These are phyloP conservation scores for Ferdinandea cuprea DNA, from an alignment of 2,888 invertebrate genomes.

Conservation along the genomic window DNA sequence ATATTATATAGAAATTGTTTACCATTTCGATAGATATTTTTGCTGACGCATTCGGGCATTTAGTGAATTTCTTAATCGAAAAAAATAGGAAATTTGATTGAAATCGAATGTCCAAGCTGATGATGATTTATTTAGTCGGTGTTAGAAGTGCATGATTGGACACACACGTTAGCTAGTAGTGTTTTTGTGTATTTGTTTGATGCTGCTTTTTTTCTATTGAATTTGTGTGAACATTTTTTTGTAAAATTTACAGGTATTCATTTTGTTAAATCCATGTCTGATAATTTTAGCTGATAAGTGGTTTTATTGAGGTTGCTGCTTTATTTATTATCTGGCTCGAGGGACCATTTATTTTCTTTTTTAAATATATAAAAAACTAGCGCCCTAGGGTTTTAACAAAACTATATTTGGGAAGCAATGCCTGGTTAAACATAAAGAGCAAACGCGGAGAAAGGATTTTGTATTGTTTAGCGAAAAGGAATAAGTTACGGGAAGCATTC, in stretches of 20 bases:
- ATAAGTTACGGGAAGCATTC: too few species aligned
- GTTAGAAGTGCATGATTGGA: conserved; percentile 39
- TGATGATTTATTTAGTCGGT: conserved; percentile 50
- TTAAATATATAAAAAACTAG: too few species aligned
- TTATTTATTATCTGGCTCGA: neutral
- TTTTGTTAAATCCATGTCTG: conserved; percentile 1
- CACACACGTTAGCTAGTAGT: conserved; percentile 1
- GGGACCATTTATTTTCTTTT: neutral
- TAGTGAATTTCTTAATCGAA: conserved; percentile 23
- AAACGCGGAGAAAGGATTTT: too few species aligned
- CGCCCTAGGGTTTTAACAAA: too few species aligned
- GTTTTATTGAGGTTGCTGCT: neutral
- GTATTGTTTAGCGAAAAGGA: too few species aligned
- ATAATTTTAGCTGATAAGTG: neutral
- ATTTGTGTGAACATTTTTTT: conserved; percentile 6
- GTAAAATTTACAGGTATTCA: neutral
- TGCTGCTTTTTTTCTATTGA: neutral
- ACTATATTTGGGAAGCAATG: too few species aligned
- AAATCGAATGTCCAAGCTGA: conserved; percentile 40
- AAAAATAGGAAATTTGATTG: conserved; percentile 30
- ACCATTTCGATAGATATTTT: conserved; percentile 7
- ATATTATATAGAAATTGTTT: conserved; percentile 16
- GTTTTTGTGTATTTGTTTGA: conserved; percentile 4
- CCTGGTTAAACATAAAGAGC: too few species aligned
- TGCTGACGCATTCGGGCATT: conserved; percentile 17